Percentiles rank a stretch among this genome's conserved stretches.
Conservation (phyloP, 2,888 invertebrate species). For the Epinotia nisella region DNA sequence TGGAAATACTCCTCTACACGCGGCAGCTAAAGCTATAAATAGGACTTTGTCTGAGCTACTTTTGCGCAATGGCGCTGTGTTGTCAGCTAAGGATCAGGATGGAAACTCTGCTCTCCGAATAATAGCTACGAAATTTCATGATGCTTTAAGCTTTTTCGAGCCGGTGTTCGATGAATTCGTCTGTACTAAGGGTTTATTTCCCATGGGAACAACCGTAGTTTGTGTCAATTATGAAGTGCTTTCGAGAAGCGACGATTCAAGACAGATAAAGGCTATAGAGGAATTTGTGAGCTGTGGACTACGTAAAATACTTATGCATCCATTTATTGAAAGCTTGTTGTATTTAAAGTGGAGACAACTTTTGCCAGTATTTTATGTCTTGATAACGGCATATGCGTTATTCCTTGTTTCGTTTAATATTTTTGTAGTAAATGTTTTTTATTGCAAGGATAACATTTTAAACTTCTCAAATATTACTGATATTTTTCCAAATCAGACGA, state of each 20-base stretch:
- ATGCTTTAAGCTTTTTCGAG: constrained; percentile 49
- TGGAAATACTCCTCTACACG: constrained; percentile 56
- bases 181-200: constrained; percentile 26
- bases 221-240: constrained; percentile 58
- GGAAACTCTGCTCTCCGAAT: constrained; percentile 53
- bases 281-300: constrained; percentile 60
- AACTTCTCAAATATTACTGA: constrained; percentile 1
- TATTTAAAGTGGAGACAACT: constrained; percentile 64
- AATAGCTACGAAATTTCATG: constrained; percentile 52
- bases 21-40: constrained; percentile 55
- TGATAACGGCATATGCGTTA: constrained; percentile 57
- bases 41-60: constrained; percentile 55
- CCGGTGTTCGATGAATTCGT: constrained; percentile 50
- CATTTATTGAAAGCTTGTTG: constrained; percentile 66
- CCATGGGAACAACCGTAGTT: constrained; percentile 48
- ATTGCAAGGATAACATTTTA: constrained; percentile 44
- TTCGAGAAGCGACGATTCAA: constrained; percentile 43
- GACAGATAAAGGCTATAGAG: constrained; percentile 61
- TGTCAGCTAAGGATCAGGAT: constrained; percentile 48
- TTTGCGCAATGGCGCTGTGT: constrained; percentile 52
- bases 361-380: constrained; percentile 57
- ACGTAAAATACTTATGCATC: constrained; percentile 63
- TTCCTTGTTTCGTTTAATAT: constrained; percentile 60
- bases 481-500: not conserved
- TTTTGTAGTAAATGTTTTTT: constrained; percentile 50